phyloP scores from a whole-genome alignment of 1,140 invertebrate species.

The Atta cephalotes region DNA sequence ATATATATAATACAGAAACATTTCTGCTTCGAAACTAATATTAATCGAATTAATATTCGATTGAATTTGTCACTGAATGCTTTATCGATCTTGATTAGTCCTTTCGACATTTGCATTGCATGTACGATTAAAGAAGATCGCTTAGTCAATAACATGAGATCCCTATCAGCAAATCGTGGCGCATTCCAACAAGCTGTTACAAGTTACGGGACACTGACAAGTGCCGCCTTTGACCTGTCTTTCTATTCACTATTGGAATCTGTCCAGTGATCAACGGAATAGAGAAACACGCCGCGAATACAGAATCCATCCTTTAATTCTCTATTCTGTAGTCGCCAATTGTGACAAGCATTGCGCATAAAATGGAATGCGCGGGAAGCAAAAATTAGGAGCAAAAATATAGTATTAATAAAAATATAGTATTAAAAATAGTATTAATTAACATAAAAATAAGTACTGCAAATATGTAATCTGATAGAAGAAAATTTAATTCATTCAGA shows the following conservation, averaged over 20 bases:
- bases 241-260: conserved; percentile 56
- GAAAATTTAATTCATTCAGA: neutral
- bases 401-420: too few relatives aligned
- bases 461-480: neutral
- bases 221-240: conserved; percentile 68
- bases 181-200: conserved; percentile 70
- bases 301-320: conserved; percentile 47
- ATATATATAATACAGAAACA: neutral
- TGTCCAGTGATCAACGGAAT: conserved; percentile 55
- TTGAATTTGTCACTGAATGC: neutral
- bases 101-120: conserved; percentile 55
- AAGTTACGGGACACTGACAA: conserved; percentile 51
- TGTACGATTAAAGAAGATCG: conserved; percentile 45
- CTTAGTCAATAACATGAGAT: conserved; percentile 65
- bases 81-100: too few relatives aligned
- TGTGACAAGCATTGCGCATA: conserved; percentile 22
- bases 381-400: conserved; percentile 40
- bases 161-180: conserved; percentile 61
- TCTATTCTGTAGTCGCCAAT: conserved; percentile 26
- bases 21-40: neutral
- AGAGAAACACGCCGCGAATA: conserved; percentile 56
- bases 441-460: neutral
- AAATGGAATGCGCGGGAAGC: conserved; percentile 5
- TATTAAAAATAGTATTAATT: neutral
- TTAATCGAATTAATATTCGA: neutral